These are phyloP conservation scores for Chionodraco myersi DNA, from an alignment of 2,113 vertebrate species.

Conservation along the genomic window DNA sequence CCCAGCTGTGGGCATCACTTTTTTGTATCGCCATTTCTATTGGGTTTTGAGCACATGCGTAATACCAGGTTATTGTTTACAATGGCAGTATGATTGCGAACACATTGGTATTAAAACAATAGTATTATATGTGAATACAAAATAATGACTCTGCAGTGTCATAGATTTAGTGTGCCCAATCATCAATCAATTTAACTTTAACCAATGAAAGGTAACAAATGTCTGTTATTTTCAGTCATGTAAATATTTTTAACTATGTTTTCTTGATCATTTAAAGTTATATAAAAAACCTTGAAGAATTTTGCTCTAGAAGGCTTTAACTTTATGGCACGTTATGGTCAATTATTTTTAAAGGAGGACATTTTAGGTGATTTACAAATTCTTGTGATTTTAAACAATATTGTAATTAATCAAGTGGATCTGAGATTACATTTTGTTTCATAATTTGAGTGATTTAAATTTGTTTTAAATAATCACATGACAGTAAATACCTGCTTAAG, in stretches of 20 bases:
- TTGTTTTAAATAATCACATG: too few relatives aligned
- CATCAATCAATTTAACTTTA: neutral
- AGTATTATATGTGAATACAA: neutral
- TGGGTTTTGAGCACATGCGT: too few relatives aligned
- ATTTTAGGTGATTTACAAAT: neutral
- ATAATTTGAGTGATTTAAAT: neutral
- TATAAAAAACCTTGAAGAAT: neutral
- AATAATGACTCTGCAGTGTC: neutral
- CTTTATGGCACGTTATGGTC: neutral
- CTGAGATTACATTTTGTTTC: neutral
- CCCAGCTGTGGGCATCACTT: too few relatives aligned
- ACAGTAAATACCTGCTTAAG: neutral
- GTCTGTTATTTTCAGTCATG: too few relatives aligned
- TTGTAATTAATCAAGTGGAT: neutral
- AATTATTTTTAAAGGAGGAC: neutral
- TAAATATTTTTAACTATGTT: too few relatives aligned
- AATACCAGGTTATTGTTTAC: too few relatives aligned
- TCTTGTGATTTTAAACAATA: conserved; percentile 2
- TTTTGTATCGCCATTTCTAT: too few relatives aligned
- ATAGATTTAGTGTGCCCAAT: neutral
- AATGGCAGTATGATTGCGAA: too few relatives aligned
- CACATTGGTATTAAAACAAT: neutral
- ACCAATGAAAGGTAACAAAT: neutral
- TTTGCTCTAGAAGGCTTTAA: neutral
- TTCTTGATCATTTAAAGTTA: neutral